Evolutionary conservation across 2,888 invertebrate species (phyloP).

Genomic region (Odontocolon sp.): DNA sequence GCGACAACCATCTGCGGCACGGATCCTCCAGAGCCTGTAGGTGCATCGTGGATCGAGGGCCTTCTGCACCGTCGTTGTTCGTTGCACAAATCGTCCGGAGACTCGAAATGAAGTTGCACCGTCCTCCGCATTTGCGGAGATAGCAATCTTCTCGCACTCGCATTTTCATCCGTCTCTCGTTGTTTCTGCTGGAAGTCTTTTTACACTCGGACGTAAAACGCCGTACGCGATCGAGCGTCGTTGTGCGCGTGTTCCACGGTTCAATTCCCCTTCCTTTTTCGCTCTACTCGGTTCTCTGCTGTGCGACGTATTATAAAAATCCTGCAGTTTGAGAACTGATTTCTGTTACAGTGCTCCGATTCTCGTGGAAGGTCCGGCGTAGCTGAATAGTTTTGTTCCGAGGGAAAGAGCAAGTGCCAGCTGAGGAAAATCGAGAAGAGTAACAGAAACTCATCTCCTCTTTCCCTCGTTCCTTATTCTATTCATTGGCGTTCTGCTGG

Average conservation of each 20-base stretch:
- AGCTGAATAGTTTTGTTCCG: slow-evolving; percentile 29
- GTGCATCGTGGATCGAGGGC: not conserved
- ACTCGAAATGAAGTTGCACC: slow-evolving; percentile 10
- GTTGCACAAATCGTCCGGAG: not conserved
- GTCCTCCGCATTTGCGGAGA: slow-evolving; percentile 19
- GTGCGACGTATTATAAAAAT: not conserved
- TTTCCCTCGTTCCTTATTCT: slow-evolving; percentile 38
- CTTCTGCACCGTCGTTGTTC: not conserved
- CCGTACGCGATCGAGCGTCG: not conserved
- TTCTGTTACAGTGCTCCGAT: not conserved
- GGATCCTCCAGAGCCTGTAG: slow-evolving; percentile 1
- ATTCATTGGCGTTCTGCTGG: slow-evolving; percentile 53
- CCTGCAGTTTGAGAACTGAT: slow-evolving; percentile 7
- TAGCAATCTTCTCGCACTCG: slow-evolving; percentile 15
- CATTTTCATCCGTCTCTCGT: slow-evolving; percentile 4
- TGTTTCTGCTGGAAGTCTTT: slow-evolving; percentile 17
- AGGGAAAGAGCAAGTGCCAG: not conserved
- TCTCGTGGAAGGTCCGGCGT: not conserved
- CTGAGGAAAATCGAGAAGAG: not conserved
- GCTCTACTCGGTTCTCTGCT: not conserved
- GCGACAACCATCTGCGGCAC: slow-evolving; percentile 40
- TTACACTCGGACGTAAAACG: slow-evolving; percentile 21
- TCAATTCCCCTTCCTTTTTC: not conserved
- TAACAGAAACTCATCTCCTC: slow-evolving; percentile 18
- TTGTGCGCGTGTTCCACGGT: slow-evolving; percentile 22